Evolutionary conservation across 92 coral and sea anemone species (phyloP), one percentile per base, ranked within the genome.

Genomic region (Porites evermanni): DNA sequence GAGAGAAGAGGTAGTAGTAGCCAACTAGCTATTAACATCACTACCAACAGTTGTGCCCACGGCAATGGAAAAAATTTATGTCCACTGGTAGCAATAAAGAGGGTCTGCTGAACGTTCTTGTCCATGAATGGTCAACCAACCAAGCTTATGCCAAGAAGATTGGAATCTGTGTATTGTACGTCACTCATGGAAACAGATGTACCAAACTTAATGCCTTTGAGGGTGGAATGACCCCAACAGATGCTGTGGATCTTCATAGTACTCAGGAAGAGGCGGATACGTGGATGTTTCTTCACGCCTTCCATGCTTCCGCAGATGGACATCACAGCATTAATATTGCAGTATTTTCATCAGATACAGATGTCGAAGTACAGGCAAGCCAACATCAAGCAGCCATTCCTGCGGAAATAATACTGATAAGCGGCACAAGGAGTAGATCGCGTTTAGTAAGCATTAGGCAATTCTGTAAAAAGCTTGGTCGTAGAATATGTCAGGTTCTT

Each of bases 201-300:
- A 87, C 74, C 44, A 72, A 21, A 21, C 53, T 76, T 12, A 38
- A 17, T 53, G 47, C 50, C 12, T 38, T 29, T 32, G 74, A 66
- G 17, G 67, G 70, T 63, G 18, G 64, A 51, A 60, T 79, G 44
- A 18, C 12, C 29, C 44, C 64, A 47, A 79, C 38, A 44, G n/a
- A 21, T 38, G 60, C 77, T 38, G 61, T 44, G 44, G 81, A 58
- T 1, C 70, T 77, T 14, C 26, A 67, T 11, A 54, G 67, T 83
- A n/a, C 2, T 16, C 83, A 78, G 71, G 91, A 88, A 88, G 94
- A 91, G 75, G 91, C 94, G 54, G 94, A 87, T 86, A 91, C 94
- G 19, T 60, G 86, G 73, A 87, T 91, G 89, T 76, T 91, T 50
- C 81, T 89, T 18, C 92, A 89, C 84, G 89, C 89, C 70, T 24